Evolutionary conservation across 92 coral and sea anemone genomes (phyloP), one percentile per base, ranked within the genome.

Genomic region (Bergia sp.): DNA sequence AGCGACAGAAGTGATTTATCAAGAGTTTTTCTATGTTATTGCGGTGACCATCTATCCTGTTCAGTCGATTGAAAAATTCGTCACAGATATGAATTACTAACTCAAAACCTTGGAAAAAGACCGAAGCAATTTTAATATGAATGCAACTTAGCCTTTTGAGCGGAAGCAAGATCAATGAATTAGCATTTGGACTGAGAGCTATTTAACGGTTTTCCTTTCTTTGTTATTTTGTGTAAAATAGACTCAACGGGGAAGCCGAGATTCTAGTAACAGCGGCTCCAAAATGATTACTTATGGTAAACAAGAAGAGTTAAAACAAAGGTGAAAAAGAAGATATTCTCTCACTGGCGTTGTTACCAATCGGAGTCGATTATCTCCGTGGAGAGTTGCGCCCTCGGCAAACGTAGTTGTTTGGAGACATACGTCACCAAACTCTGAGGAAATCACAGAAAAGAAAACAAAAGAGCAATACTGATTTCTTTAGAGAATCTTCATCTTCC

Each of bases 361-460:
- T 50, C 50, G 23, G 67, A 69, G 10, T n/a, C 66, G 38, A n/a
- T 84, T 16, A 84, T 84, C 53, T 69, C 29, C 45, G 87, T 49
- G 29, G 77, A 69, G 64, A 55, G 23, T 36, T 41, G 76, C 76
- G 55, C 16, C 29, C 40, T 43, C 37, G 64, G n/a, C 79, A 74
- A 74, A 42, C 53, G 40, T 3, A 37, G 44, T 16, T 8, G 37
- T 40, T 29, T 29, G 4, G 9, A 39, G 29, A 3, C 66, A n/a
- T 72, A 84, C 87, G 79, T 84, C 87, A 71, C 87, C n/a, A 69
- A 37, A 8, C 36, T 10, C 29, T 44, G 13, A 29, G 75, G 12
- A 36, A 39, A 69, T 67, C 79, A 37, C 37, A 47, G 21, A 11
- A 65, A n/a, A 67, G 50, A 4, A 83, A 67, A 58, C 65, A 38